Conservation (phyloP, 2,797 vertebrate genomes). For the Setipinna tenuifilis region DNA sequence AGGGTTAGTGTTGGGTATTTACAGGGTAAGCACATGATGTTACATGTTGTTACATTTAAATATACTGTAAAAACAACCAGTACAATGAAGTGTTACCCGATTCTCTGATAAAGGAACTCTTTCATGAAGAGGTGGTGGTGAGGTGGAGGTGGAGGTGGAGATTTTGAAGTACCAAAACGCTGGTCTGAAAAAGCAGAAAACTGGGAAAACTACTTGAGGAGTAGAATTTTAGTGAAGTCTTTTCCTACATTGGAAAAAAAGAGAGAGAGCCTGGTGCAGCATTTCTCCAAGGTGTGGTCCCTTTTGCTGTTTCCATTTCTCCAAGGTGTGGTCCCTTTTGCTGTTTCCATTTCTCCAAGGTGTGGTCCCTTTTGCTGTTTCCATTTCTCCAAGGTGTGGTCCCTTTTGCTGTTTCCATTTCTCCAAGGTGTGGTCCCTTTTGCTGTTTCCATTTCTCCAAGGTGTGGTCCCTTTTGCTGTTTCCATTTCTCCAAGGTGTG, state of each 20-base stretch:
- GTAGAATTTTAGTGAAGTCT: not conserved
- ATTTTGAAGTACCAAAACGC: not conserved
- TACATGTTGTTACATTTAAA: no score
- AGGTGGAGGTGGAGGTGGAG: no score
- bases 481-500: slow-evolving; percentile 37
- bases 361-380: slow-evolving; percentile 41
- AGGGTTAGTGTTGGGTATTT: no score
- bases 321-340: slow-evolving; percentile 40
- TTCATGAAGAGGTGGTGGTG: not conserved
- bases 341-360: slow-evolving; percentile 44
- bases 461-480: slow-evolving; percentile 42
- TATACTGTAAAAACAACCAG: not conserved
- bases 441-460: slow-evolving; percentile 38
- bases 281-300: slow-evolving; percentile 46
- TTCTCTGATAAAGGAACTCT: not conserved
- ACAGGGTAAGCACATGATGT: no score
- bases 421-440: slow-evolving; percentile 43
- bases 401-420: slow-evolving; percentile 41
- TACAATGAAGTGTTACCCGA: not conserved
- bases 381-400: slow-evolving; percentile 38
- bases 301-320: slow-evolving; percentile 41
- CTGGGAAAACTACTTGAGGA: not conserved
- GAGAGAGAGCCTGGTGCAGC: slow-evolving; percentile 24
- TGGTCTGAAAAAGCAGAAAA: no score
- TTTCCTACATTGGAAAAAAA: slow-evolving; percentile 31